These are phyloP conservation scores for Teinopalpus imperialis DNA, from an alignment of 2,888 invertebrate genomes.

Conservation along the genomic window DNA sequence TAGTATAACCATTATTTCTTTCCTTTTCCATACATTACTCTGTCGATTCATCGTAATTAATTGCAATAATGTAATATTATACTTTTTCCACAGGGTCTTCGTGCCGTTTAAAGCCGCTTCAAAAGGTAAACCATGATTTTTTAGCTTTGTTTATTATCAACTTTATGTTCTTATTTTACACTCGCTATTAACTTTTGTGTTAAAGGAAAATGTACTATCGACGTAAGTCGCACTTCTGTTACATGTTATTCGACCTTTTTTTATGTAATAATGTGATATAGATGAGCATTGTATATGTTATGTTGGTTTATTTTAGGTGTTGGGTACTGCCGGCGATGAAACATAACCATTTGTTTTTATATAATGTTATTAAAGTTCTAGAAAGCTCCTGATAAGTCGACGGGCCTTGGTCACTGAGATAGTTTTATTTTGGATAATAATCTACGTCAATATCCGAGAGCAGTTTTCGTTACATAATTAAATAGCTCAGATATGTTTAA, in stretches of 20 bases:
- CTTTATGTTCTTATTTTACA: constrained; percentile 3
- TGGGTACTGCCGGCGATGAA: neutral
- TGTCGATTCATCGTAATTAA: too few species aligned
- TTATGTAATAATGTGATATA: neutral
- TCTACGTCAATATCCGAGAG: too few species aligned
- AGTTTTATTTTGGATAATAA: too few species aligned
- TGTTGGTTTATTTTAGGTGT: neutral
- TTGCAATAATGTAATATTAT: too few species aligned
- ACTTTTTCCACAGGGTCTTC: constrained; percentile 61
- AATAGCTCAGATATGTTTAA: constrained; percentile 12
- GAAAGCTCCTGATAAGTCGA: constrained; percentile 2
- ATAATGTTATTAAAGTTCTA: neutral
- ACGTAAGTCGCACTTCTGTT: neutral
- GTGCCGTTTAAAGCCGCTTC: constrained; percentile 51
- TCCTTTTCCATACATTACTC: too few species aligned
- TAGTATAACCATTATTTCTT: too few species aligned
- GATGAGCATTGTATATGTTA: neutral
- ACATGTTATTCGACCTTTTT: neutral
- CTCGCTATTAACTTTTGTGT: constrained; percentile 15
- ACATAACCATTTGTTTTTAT: constrained; percentile 4
- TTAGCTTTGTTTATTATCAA: constrained; percentile 10
- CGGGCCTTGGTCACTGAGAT: neutral
- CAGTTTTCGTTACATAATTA: neutral
- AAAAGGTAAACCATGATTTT: constrained; percentile 14
- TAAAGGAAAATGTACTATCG: neutral